A percentile compares a stretch with the other conserved stretches of the same genome.
These are phyloP conservation scores for Hydrozoanthus tunicans DNA, from an alignment of 64 coral and sea anemone species.

Conservation along the genomic window DNA sequence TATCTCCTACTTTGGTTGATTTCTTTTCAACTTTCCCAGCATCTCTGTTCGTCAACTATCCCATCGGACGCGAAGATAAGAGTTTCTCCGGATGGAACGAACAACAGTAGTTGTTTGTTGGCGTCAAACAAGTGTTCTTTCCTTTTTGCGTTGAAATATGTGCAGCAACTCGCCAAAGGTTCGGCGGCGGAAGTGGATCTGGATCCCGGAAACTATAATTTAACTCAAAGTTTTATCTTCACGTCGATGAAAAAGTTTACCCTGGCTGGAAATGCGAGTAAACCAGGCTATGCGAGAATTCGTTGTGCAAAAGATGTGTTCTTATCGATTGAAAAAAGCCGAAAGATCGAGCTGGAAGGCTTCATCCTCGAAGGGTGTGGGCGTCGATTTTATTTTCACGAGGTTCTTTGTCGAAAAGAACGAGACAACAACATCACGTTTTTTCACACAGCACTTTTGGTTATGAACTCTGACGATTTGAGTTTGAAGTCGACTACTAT, in stretches of 20 bases:
- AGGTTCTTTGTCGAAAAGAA: not conserved
- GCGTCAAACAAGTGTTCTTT: conserved; percentile 12
- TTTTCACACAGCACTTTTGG: conserved; percentile 14
- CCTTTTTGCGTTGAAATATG: conserved; percentile 38
- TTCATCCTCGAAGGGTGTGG: conserved; percentile 36
- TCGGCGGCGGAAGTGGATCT: conserved; percentile 21
- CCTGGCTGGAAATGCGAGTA: conserved; percentile 36
- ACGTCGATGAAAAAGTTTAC: conserved; percentile 22
- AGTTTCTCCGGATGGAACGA: conserved; percentile 15
- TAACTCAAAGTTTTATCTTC: conserved; percentile 61
- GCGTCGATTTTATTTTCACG: not conserved
- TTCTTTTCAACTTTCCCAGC: not conserved
- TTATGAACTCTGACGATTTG: conserved; percentile 41
- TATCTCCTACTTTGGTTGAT: not conserved
- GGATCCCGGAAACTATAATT: conserved; percentile 57
- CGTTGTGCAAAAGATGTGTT: conserved; percentile 47
- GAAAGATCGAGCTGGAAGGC: conserved; percentile 43
- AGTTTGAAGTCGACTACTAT: conserved; percentile 4
- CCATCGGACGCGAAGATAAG: not conserved
- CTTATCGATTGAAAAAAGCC: conserved; percentile 58
- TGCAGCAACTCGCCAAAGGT: not conserved
- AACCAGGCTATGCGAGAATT: conserved; percentile 42
- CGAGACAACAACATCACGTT: not conserved
- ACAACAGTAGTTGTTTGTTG: conserved; percentile 32
- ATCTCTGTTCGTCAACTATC: not conserved